Evolutionary conservation across 2,113 vertebrate genomes (phyloP).

Genomic region (Cariama cristata): DNA sequence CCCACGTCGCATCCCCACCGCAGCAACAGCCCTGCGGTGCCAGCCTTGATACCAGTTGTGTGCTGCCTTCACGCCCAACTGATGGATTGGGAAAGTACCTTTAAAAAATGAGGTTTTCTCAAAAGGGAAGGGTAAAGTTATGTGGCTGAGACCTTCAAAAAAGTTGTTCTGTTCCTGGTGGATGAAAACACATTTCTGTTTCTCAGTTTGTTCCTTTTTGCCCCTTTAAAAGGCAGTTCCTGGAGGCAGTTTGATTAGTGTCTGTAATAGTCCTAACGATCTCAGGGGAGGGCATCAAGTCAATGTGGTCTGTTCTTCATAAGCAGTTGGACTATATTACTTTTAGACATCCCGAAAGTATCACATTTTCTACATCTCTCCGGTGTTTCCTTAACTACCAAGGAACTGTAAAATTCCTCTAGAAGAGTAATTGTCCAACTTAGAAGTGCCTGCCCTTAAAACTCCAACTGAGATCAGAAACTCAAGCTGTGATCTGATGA

Average conservation of each 20-base stretch:
- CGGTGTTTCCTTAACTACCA: background rate
- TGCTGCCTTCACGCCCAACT: background rate
- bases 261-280: background rate
- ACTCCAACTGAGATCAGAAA: background rate
- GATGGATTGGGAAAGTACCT: background rate
- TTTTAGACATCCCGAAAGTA: background rate
- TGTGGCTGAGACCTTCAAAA: background rate
- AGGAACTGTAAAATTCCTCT: background rate
- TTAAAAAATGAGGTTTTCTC: background rate
- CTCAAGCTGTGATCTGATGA: background rate
- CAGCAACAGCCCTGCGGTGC: rapidly evolving
- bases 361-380: background rate
- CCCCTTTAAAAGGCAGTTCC: background rate
- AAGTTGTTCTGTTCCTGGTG: background rate
- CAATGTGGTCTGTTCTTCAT: background rate
- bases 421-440: background rate
- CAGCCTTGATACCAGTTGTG: background rate
- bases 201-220: background rate
- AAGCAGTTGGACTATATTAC: background rate
- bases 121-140: background rate
- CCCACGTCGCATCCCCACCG: background rate
- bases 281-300: background rate
- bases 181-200: background rate
- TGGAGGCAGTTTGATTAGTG: background rate
- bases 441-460: background rate